These are phyloP conservation scores for Lordiphosa andalusiaca DNA, from an alignment of 2,888 invertebrate species.

Conservation along the genomic window DNA sequence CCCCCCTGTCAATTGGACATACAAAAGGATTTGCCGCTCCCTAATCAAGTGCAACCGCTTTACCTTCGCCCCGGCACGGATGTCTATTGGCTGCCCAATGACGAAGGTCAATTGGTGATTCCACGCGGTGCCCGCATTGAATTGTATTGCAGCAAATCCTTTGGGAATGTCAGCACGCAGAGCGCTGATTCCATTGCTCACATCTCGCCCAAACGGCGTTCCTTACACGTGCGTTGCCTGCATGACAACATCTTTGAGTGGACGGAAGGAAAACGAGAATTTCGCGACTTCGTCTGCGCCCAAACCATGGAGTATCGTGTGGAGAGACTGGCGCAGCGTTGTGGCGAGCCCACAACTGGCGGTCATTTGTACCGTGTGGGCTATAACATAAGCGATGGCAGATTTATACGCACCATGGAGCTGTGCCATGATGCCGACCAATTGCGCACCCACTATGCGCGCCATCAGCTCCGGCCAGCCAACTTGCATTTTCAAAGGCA, in stretches of 20 bases:
- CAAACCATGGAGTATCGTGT: constrained; percentile 53
- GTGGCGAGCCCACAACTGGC: constrained; percentile 35
- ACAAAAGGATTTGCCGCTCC: constrained; percentile 77
- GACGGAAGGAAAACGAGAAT: constrained; percentile 51
- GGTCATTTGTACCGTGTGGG: constrained; percentile 77
- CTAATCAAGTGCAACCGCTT: constrained; percentile 84
- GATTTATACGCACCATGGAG: constrained; percentile 78
- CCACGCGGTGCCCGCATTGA: constrained; percentile 68
- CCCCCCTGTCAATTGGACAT: constrained; percentile 63
- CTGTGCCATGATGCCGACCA: constrained; percentile 79
- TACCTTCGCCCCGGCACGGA: constrained; percentile 80
- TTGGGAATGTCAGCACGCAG: constrained; percentile 31
- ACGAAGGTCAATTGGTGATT: constrained; percentile 65
- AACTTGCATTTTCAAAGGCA: constrained; percentile 80
- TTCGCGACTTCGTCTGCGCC: constrained; percentile 59
- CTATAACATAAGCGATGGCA: constrained; percentile 64
- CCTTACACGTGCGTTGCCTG: constrained; percentile 56
- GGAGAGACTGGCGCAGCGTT: constrained; percentile 51
- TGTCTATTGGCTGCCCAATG: constrained; percentile 70
- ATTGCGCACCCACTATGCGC: constrained; percentile 78
- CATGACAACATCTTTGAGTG: constrained; percentile 57
- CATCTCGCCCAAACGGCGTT: constrained; percentile 25
- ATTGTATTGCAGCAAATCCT: constrained; percentile 67
- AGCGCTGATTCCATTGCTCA: constrained; percentile 2
- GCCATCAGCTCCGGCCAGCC: constrained; percentile 76